Percentiles rank a stretch among this genome's conserved stretches.
Evolutionary conservation across 2,888 invertebrate genomes (phyloP).

Genomic region (Brachypalpus laphriformis): DNA sequence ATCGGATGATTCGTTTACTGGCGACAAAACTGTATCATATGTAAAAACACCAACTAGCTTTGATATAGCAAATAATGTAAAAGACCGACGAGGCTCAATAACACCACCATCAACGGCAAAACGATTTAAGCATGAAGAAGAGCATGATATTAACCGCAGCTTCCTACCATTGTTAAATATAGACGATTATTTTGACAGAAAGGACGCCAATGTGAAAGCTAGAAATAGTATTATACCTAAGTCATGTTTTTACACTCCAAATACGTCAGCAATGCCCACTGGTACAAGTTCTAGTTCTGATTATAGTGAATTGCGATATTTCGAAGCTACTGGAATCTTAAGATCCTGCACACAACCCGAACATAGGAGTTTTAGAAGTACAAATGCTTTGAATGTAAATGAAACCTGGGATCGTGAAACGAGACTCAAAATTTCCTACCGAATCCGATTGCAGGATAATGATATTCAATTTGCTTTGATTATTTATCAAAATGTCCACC

Average conservation of each 20-base stretch:
- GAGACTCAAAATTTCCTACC: slow-evolving; percentile 78
- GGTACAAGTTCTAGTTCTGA: slow-evolving; percentile 4
- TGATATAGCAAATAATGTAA: slow-evolving; percentile 52
- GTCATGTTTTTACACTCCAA: background rate
- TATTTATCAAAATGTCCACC: slow-evolving; percentile 77
- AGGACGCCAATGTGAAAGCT: slow-evolving; percentile 12
- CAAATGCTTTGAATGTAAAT: slow-evolving; percentile 35
- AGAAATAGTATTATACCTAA: background rate
- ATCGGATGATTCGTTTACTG: slow-evolving; percentile 30
- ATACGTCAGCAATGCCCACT: background rate
- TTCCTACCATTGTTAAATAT: slow-evolving; percentile 37
- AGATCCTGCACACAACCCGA: slow-evolving; percentile 61
- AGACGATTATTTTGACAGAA: slow-evolving; percentile 59
- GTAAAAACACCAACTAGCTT: slow-evolving; percentile 45
- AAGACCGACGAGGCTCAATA: slow-evolving; percentile 58
- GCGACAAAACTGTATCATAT: slow-evolving; percentile 57
- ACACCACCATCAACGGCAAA: slow-evolving; percentile 62
- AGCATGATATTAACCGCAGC: slow-evolving; percentile 40
- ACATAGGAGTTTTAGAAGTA: slow-evolving; percentile 31
- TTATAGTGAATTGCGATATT: slow-evolving; percentile 75
- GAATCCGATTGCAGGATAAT: slow-evolving; percentile 76
- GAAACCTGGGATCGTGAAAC: slow-evolving; percentile 76
- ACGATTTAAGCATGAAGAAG: slow-evolving; percentile 32
- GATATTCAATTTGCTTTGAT: slow-evolving; percentile 78
- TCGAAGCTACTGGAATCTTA: slow-evolving; percentile 75